Evolutionary conservation across 2,113 vertebrate species (phyloP).

Genomic region (Sander vitreus): DNA sequence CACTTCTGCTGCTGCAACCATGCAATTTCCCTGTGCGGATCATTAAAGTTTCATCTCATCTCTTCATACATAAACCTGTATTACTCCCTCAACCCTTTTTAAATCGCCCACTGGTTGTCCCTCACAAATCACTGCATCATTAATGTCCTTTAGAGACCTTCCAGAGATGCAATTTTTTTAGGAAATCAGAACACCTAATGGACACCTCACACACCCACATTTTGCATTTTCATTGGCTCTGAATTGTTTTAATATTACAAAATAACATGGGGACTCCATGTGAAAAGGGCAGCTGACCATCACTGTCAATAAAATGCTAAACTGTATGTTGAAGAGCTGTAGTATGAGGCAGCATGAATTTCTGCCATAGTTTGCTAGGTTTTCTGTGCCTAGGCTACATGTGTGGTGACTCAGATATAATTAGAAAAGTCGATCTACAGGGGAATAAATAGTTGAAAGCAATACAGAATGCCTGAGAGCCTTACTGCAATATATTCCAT

Average conservation of each 20-base stretch:
- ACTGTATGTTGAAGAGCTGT: background rate
- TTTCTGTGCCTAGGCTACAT: no score
- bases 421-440: no score
- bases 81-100: constrained; percentile 23
- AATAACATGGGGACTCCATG: background rate
- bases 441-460: no score
- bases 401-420: no score
- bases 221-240: background rate
- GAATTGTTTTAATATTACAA: background rate
- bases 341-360: background rate
- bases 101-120: constrained; percentile 19
- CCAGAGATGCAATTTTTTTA: background rate
- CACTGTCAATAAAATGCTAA: background rate
- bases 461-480: no score
- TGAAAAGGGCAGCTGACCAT: background rate
- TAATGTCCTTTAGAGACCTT: background rate
- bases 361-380: no score
- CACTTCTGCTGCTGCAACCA: constrained; percentile 38
- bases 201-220: background rate
- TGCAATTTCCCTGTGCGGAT: constrained; percentile 47
- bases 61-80: constrained; percentile 53
- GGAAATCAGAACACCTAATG: constrained; percentile 2
- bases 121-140: constrained; percentile 11
- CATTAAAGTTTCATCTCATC: constrained; percentile 66
- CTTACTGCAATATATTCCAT: no score